phyloP scores from a whole-genome alignment of 1,140 invertebrate species.

The Plutomurus gul region DNA sequence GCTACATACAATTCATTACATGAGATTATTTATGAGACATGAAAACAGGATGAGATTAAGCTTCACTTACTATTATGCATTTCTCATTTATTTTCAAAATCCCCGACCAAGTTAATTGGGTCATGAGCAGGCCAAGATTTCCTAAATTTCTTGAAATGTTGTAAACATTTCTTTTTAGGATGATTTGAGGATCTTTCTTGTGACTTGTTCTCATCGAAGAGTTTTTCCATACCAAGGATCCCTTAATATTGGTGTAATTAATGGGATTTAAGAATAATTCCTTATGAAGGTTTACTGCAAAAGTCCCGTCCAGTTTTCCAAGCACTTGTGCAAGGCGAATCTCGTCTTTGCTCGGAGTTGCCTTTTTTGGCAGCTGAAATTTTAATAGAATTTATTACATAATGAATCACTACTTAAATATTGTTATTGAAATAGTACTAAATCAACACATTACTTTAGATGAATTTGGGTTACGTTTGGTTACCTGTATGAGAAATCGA shows the following conservation, averaged over 20 bases:
- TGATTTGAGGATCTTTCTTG: background rate
- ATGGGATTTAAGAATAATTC: background rate
- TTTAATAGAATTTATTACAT: background rate
- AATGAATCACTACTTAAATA: background rate
- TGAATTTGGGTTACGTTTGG: too few species aligned
- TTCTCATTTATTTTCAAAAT: slow-evolving; percentile 36
- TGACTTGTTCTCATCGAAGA: background rate
- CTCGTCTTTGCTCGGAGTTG: background rate
- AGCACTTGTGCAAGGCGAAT: background rate
- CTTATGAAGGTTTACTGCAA: background rate
- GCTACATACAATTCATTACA: background rate
- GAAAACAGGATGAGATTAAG: too few species aligned
- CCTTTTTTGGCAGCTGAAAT: slow-evolving; percentile 8
- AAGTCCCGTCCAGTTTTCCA: background rate
- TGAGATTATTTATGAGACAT: background rate
- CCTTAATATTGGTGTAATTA: background rate
- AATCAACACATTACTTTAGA: too few species aligned
- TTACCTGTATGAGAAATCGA: background rate
- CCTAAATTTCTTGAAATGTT: slow-evolving; percentile 25
- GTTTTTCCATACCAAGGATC: background rate
- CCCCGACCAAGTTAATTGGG: slow-evolving; percentile 40
- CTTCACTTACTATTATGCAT: slow-evolving; percentile 25
- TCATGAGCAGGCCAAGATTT: slow-evolving; percentile 36
- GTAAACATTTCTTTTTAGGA: slow-evolving; percentile 28
- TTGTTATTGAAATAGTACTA: too few species aligned